Percentiles rank a stretch among this genome's conserved stretches.
Conservation (phyloP, 2,797 vertebrate genomes). For the Megalops cyprinoides region DNA sequence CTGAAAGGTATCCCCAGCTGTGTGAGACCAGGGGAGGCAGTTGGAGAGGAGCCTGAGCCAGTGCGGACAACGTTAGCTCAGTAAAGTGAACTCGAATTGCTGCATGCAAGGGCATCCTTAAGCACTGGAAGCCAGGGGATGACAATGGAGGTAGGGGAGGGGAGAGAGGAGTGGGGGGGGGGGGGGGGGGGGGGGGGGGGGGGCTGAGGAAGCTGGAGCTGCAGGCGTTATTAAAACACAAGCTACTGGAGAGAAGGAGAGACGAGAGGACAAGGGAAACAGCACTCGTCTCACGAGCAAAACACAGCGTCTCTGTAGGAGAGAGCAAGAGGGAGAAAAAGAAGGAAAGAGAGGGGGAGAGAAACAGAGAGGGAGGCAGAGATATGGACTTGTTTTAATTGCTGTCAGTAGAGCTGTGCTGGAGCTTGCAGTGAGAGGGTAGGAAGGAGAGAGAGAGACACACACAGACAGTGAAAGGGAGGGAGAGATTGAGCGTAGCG, state of each 20-base stretch:
- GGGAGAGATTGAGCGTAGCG: conserved; percentile 38
- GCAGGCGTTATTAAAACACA: conserved; percentile 52
- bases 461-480: conserved; percentile 16
- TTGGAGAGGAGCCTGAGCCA: neutral
- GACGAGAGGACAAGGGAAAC: conserved; percentile 20
- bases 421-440: conserved; percentile 31
- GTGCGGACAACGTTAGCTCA: neutral
- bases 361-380: neutral
- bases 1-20: too few relatives aligned
- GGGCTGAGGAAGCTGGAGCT: conserved; percentile 32
- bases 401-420: too few relatives aligned
- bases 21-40: too few relatives aligned
- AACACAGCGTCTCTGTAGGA: neutral
- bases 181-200: conserved; percentile 9
- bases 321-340: neutral
- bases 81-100: neutral
- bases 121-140: conserved; percentile 34
- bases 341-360: neutral
- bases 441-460: conserved; percentile 35
- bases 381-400: too few relatives aligned
- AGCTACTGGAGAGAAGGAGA: conserved; percentile 23
- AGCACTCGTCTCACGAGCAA: too few relatives aligned
- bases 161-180: neutral
- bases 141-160: neutral
- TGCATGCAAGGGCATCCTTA: conserved; percentile 48